Conservation (phyloP, 2,797 vertebrate species). For the Rhinichthys osculus region DNA sequence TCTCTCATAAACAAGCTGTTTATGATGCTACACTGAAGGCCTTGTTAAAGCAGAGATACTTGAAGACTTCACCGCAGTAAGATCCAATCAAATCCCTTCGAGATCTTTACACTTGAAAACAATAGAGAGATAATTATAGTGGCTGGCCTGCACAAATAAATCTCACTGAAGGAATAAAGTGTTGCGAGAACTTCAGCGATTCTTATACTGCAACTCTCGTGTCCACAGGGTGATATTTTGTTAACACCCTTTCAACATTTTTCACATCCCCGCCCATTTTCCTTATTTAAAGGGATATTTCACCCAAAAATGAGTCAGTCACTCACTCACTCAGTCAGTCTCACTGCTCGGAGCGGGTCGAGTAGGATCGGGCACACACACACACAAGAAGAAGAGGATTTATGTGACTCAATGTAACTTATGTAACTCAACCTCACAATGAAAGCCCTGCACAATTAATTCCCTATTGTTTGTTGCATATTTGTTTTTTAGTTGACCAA, state of each 20-base stretch:
- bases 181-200: neutral
- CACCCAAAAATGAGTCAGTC: too few species aligned
- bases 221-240: neutral
- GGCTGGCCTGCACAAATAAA: neutral
- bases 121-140: neutral
- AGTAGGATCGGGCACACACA: too few species aligned
- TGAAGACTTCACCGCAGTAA: neutral
- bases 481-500: too few species aligned
- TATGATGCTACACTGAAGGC: neutral
- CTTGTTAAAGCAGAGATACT: conserved; percentile 17
- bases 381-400: too few species aligned
- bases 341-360: too few species aligned
- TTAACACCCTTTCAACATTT: neutral
- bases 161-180: neutral
- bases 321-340: too few species aligned
- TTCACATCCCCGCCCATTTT: neutral
- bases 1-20: conserved; percentile 28
- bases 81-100: conserved; percentile 2
- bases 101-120: conserved; percentile 26
- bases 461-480: too few species aligned
- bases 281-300: too few species aligned
- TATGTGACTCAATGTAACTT: too few species aligned
- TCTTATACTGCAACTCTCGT: neutral
- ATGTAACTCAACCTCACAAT: too few species aligned
- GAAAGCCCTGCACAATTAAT: too few species aligned